Percentiles rank a stretch among this genome's conserved stretches.
phyloP scores from a whole-genome alignment of 2,113 vertebrate genomes.

The Lycocorax pyrrhopterus region DNA sequence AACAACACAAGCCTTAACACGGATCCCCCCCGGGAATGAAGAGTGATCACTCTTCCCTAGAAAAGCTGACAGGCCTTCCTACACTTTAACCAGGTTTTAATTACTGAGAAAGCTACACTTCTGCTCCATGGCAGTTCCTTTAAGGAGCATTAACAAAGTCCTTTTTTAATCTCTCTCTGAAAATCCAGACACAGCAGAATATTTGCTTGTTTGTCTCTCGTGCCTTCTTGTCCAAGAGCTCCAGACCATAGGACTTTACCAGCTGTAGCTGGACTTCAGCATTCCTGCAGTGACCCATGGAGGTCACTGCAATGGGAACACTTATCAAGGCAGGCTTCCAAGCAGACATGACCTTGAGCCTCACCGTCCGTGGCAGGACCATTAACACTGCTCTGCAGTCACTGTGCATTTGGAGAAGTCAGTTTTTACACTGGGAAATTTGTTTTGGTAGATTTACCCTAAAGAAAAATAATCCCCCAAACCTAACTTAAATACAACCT shows the following conservation, averaged over 20 bases:
- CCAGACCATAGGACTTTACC: not conserved
- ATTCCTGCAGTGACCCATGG: not conserved
- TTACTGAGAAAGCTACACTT: not conserved
- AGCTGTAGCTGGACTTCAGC: not conserved
- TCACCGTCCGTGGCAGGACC: accelerated
- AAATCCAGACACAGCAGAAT: not conserved
- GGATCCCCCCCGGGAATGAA: not conserved
- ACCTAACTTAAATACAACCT: not conserved
- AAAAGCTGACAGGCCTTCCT: not conserved
- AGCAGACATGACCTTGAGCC: conserved; percentile 13
- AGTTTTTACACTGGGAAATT: not conserved
- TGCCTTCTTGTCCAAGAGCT: not conserved
- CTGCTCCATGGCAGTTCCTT: not conserved
- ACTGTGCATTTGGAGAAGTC: not conserved
- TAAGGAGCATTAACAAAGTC: not conserved
- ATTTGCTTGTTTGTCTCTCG: not conserved
- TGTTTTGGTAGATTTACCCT: not conserved
- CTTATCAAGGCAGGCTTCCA: not conserved
- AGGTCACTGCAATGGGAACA: not conserved
- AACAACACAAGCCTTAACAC: not conserved
- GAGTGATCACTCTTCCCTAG: not conserved
- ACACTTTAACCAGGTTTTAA: not conserved
- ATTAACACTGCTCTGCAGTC: not conserved
- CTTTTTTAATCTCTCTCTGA: not conserved
- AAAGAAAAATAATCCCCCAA: not conserved